These are phyloP conservation scores for Matsumurasca onukii DNA, from an alignment of 1,140 invertebrate genomes.

Conservation along the genomic window DNA sequence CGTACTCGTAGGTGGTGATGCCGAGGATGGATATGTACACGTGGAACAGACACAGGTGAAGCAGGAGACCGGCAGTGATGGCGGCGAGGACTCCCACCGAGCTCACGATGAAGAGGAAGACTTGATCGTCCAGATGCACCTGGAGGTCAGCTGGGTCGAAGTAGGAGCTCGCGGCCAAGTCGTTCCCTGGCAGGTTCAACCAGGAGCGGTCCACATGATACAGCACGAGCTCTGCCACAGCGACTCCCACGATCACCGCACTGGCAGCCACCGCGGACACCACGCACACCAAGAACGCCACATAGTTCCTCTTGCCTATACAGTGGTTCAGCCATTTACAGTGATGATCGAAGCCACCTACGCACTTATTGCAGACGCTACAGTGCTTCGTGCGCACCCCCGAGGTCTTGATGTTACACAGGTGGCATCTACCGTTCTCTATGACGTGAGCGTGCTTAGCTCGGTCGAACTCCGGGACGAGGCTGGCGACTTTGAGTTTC, in stretches of 20 bases:
- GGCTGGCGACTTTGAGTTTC: constrained; percentile 45
- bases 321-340: constrained; percentile 99
- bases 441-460: constrained; percentile 88
- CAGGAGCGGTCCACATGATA: constrained; percentile 57
- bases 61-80: constrained; percentile 72
- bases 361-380: constrained; percentile 95
- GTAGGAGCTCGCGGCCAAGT: constrained; percentile 2
- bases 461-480: constrained; percentile 83
- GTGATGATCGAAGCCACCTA: constrained; percentile 90
- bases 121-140: constrained; percentile 40
- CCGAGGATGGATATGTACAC: constrained; percentile 82
- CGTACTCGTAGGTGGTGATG: constrained; percentile 89
- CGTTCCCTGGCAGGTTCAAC: constrained; percentile 47
- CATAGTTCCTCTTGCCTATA: constrained; percentile 88
- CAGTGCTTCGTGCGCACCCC: constrained; percentile 85
- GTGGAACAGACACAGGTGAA: constrained; percentile 89
- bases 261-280: constrained; percentile 77
- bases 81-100: constrained; percentile 68
- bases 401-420: constrained; percentile 83
- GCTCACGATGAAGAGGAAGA: constrained; percentile 55
- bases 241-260: constrained; percentile 66
- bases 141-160: constrained; percentile 38
- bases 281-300: constrained; percentile 81
- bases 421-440: constrained; percentile 90
- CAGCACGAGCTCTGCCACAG: constrained; percentile 64